Base-by-base conservation (phyloP, 92 coral and sea anemone species). In the Bergia sp. region DNA sequence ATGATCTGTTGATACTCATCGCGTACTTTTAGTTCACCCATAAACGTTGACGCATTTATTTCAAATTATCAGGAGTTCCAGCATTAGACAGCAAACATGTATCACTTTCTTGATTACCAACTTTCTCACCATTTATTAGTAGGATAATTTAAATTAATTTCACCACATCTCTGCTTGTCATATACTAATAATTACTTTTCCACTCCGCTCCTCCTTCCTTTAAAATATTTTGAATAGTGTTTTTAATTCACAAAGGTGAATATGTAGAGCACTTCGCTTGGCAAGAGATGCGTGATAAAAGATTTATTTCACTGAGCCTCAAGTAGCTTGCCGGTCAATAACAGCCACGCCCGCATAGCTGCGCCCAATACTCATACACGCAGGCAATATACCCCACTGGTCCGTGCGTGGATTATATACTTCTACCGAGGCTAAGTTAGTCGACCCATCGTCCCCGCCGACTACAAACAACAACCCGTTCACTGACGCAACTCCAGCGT, bases 361-460 rank as follows among this genome's bases (percentile, higher is more conserved):
- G 29, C 99, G 93, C 3, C 99, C 99, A 39, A 97, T 97, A 42
- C 97, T 95, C 98, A 97, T 97, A 72, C 93, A 93, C 37, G 98
- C 88, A 71, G 98, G 93, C 50, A 97, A 85, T 20, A 97, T 83
- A 12, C 98, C 97, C 99, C 99, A 97, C 85, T 95, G 97, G 82
- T 97, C 96, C 42, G 97, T 96, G 81, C 98, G 89, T 2, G 99
- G 99, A 67, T 97, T 97, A 50, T 95, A 97, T 73, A 97, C 99
- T 86, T 97, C 99, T 8, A 97, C 99, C 4, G 99, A 97, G 65
- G 94, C 91, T 85, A 97, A 87, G 86, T 97, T 97, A 80, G 98
- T 94, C 39, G 99, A 95, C 42, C 99, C 99, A 72, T 97, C 99
- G 73, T 97, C 99, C 43, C 99, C 99, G 12, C 99, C 99, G 2